Percentiles rank a stretch among this genome's conserved stretches.
These are phyloP conservation scores for Druon quercuslanigerum DNA, from an alignment of 1,140 invertebrate species.

Conservation along the genomic window DNA sequence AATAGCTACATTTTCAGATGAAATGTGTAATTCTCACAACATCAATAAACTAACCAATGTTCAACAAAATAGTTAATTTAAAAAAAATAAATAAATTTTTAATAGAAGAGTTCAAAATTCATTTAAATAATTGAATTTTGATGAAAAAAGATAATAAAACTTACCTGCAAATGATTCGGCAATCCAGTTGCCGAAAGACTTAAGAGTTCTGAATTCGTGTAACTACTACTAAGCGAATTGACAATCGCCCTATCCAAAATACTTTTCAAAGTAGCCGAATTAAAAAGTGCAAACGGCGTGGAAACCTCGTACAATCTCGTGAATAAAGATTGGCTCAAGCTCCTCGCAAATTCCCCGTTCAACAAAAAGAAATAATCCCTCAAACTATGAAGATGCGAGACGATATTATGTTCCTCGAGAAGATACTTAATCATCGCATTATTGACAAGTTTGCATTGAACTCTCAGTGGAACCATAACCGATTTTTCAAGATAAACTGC, in stretches of 20 bases:
- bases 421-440: slow-evolving; percentile 84
- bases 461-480: slow-evolving; percentile 80
- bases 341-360: slow-evolving; percentile 85
- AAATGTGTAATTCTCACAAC: too few relatives aligned
- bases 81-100: too few relatives aligned
- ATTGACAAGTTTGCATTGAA: slow-evolving; percentile 82
- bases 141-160: neutral
- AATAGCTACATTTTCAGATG: too few relatives aligned
- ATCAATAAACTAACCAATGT: too few relatives aligned
- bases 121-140: too few relatives aligned
- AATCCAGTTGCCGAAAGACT: slow-evolving; percentile 63
- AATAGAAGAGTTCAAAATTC: too few relatives aligned
- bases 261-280: slow-evolving; percentile 80
- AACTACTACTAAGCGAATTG: slow-evolving; percentile 64
- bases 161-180: slow-evolving; percentile 64
- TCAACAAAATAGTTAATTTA: too few relatives aligned
- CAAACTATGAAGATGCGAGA: slow-evolving; percentile 82
- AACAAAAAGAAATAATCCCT: slow-evolving; percentile 85
- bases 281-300: slow-evolving; percentile 81
- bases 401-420: slow-evolving; percentile 80
- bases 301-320: slow-evolving; percentile 78
- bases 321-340: slow-evolving; percentile 81
- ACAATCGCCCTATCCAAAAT: slow-evolving; percentile 80
- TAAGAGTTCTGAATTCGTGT: slow-evolving; percentile 65
- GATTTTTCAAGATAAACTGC: slow-evolving; percentile 81